Evolutionary conservation across 2,888 invertebrate genomes (phyloP).

Genomic region (Paralinhomoeus sp.): DNA sequence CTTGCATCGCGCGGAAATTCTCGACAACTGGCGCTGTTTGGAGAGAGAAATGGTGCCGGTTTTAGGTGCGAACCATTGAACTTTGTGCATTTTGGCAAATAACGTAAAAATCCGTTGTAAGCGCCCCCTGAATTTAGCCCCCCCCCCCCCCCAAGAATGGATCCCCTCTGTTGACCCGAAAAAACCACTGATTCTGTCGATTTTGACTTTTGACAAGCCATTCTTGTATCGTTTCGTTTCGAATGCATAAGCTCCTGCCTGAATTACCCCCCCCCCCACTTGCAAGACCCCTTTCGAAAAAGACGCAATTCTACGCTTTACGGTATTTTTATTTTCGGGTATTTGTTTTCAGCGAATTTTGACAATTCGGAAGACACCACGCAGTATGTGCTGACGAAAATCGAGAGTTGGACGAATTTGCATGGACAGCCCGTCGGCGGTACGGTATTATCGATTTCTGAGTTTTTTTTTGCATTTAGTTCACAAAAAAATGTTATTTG

Average conservation of each 20-base stretch:
- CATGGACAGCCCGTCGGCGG: conserved; percentile 3
- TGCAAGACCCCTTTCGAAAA: too few relatives aligned
- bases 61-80: conserved; percentile 47
- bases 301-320: too few relatives aligned
- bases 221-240: too few relatives aligned
- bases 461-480: neutral
- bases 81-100: too few relatives aligned
- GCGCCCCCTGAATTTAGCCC: neutral
- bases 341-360: conserved; percentile 37
- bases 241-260: too few relatives aligned
- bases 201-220: too few relatives aligned
- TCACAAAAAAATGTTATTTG: neutral
- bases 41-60: conserved; percentile 60
- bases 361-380: conserved; percentile 79
- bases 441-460: neutral
- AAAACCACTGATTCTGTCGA: too few relatives aligned
- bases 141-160: too few relatives aligned
- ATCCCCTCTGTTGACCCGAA: neutral
- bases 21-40: conserved; percentile 81
- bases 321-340: neutral
- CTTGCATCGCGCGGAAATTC: conserved; percentile 59
- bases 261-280: too few relatives aligned
- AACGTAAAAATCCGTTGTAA: neutral
- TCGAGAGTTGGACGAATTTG: conserved; percentile 71
- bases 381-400: conserved; percentile 81